These are phyloP conservation scores for Adrianichthys oophorus DNA, from an alignment of 2,797 vertebrate species.

Conservation along the genomic window DNA sequence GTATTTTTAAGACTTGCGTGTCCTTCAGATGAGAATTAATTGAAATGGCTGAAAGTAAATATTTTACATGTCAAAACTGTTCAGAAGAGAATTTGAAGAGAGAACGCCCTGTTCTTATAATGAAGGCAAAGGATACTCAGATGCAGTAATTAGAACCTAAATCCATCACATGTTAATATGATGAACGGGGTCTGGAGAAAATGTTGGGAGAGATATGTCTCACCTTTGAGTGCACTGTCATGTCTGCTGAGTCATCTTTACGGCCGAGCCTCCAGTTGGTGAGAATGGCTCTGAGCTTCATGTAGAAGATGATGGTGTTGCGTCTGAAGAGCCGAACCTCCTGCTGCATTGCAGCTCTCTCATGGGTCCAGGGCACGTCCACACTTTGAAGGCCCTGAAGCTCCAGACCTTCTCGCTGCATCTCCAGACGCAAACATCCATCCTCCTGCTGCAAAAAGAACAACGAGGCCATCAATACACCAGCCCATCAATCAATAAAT, in stretches of 20 bases:
- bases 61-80: no score
- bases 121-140: no score
- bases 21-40: no score
- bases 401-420: conserved; percentile 85
- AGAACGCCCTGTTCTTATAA: no score
- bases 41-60: no score
- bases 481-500: no score
- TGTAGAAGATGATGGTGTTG: conserved; percentile 90
- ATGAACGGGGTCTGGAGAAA: no score
- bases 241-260: conserved; percentile 74
- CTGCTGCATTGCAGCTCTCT: conserved; percentile 85
- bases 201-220: conserved; percentile 9
- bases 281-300: conserved; percentile 93
- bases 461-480: no score
- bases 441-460: conserved; percentile 75
- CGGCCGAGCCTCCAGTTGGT: conserved; percentile 89
- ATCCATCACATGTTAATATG: no score
- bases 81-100: no score
- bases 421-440: conserved; percentile 76
- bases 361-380: conserved; percentile 87
- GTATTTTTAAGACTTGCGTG: no score
- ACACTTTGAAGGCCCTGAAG: conserved; percentile 88
- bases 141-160: no score
- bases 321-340: conserved; percentile 90
- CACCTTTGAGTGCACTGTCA: conserved; percentile 80